A percentile compares a stretch with the other conserved stretches of the same genome.
phyloP scores from a whole-genome alignment of 2,797 vertebrate species.

The Hoplostethus atlanticus region DNA sequence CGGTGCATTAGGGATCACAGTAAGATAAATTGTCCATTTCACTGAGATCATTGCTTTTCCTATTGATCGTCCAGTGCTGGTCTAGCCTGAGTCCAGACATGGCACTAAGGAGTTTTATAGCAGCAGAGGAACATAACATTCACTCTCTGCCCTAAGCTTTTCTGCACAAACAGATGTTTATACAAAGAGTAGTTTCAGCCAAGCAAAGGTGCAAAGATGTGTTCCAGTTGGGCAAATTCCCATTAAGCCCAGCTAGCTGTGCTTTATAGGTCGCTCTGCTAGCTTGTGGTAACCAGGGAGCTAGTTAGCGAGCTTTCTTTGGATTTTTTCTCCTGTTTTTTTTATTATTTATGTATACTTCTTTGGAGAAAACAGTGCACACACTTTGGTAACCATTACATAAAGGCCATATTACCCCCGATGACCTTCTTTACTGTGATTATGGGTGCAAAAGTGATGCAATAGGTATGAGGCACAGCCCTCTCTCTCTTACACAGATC shows the following conservation, averaged over 20 bases:
- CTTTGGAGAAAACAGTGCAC: neutral
- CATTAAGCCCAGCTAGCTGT: conserved; percentile 14
- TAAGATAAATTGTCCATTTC: conserved; percentile 74
- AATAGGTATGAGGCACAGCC: neutral
- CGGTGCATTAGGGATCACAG: conserved; percentile 60
- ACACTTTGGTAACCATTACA: neutral
- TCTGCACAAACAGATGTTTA: conserved; percentile 35
- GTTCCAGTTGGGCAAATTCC: conserved; percentile 19
- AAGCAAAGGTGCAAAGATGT: conserved; percentile 10
- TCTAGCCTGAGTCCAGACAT: conserved; percentile 61
- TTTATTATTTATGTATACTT: neutral
- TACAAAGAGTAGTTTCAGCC: conserved; percentile 8
- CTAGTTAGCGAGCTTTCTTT: conserved; percentile 13
- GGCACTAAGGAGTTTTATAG: conserved; percentile 33
- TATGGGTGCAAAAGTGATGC: conserved; percentile 3
- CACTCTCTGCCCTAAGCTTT: conserved; percentile 39
- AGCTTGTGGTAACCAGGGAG: neutral
- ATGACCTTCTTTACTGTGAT: conserved; percentile 8
- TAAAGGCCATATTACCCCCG: neutral
- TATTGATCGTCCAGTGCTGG: conserved; percentile 72
- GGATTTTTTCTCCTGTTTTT: neutral
- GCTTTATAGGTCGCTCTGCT: conserved; percentile 14
- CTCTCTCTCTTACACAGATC: neutral
- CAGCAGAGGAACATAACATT: conserved; percentile 38
- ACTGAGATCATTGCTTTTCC: conserved; percentile 73